A percentile compares a stretch with the other conserved stretches of the same genome.
Conservation (phyloP, 2,113 vertebrate genomes). For the Neotragus moschatus region DNA sequence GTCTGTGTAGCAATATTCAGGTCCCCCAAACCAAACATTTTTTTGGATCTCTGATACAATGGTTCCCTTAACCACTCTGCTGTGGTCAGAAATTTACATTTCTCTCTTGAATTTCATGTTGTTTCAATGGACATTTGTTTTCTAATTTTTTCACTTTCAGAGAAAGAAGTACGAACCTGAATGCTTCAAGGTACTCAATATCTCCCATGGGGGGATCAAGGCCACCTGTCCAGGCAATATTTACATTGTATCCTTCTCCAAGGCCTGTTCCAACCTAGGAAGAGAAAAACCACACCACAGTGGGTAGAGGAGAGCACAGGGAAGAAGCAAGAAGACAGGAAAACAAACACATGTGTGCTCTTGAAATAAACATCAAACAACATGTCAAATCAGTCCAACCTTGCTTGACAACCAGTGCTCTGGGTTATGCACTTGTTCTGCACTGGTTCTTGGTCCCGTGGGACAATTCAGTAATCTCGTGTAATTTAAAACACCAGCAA, state of each 20-base stretch:
- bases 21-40: neutral
- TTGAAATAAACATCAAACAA: constrained; percentile 87
- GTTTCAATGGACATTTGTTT: constrained; percentile 16
- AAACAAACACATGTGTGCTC: constrained; percentile 78
- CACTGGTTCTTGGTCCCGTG: constrained; percentile 76
- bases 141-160: constrained; percentile 45
- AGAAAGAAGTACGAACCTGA: constrained; percentile 81
- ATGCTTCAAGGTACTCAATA: constrained; percentile 85
- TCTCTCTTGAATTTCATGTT: constrained; percentile 32
- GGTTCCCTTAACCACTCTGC: neutral
- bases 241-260: constrained; percentile 83
- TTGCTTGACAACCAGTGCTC: constrained; percentile 81
- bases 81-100: neutral
- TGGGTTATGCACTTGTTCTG: constrained; percentile 86
- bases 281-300: constrained; percentile 65
- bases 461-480: constrained; percentile 88
- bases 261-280: constrained; percentile 81
- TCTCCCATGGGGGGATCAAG: constrained; percentile 85
- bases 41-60: neutral
- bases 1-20: neutral
- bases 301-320: constrained; percentile 48
- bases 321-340: constrained; percentile 65
- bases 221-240: constrained; percentile 91
- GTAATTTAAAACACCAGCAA: constrained; percentile 89
- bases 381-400: constrained; percentile 78